Base-by-base conservation (phyloP, 2,888 invertebrate genomes). In the Torymus texanus region DNA sequence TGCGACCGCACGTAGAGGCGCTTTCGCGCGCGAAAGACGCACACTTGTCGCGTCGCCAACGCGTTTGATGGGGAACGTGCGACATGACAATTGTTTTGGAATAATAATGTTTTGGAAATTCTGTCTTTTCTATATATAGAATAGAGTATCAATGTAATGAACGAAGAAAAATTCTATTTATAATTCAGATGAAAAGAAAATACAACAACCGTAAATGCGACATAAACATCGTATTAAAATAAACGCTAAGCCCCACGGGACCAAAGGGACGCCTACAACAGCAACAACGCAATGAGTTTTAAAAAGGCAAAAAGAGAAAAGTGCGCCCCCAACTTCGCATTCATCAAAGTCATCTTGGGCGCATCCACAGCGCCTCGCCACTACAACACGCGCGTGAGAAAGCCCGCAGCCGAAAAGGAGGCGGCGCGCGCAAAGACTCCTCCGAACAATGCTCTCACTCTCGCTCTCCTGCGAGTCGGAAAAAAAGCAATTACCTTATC, bases 401-500 rank as follows among this genome's bases (percentile, higher is more conserved):
- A 41, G 51, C 50, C 41, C 16, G 29, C 41, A 5, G 16, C 29
- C 29, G 55, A 56, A 53, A 2, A 66, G 61, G 50, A 21, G 14
- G 62, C 13, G 67, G 58, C 24, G 11, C 29, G 63, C 41, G 56
- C 24, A 21, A 51, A 66, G 41, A 41, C 41, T 41, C 41, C 0
- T 8, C 41, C 41, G 41, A 41, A 41, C 41, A 41, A 41, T 41
- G 8, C 41, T 41, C 41, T 29, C 29, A n/a, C n/a, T n/a, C n/a
- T 8, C 41, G 5, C 41, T 41, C 41, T 41, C 8, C 41, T 41
- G 41, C 8, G 41, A 41, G 41, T 41, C 1, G 41, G 41, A 41
- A 70, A 70, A 70, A 79, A 79, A 70, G 70, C 73, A 79, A 79
- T 79, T 75, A 79, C 66, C 75, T 41, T 75, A 55, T 74, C 58